phyloP scores from a whole-genome alignment of 2,113 vertebrate genomes.

The Brachyhypopomus gauderio region DNA sequence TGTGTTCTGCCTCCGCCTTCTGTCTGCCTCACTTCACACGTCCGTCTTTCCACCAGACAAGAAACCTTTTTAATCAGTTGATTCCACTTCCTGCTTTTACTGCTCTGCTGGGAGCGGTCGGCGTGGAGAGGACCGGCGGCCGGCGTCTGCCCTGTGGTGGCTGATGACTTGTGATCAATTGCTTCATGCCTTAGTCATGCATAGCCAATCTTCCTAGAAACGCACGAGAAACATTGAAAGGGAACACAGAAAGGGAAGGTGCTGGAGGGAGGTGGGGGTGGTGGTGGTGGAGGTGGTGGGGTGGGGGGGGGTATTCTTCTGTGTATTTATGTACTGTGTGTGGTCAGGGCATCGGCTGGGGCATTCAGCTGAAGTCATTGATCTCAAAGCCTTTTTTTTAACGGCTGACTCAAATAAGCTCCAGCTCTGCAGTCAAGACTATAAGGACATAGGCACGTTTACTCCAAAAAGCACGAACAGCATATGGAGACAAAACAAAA shows the following conservation, averaged over 20 bases:
- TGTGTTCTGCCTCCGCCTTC: conserved; percentile 37
- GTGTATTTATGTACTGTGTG: neutral
- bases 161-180: conserved; percentile 52
- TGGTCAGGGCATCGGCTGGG: neutral
- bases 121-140: conserved; percentile 10
- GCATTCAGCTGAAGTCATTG: conserved; percentile 20
- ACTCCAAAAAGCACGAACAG: conserved; percentile 39
- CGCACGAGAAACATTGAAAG: conserved; percentile 9
- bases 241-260: neutral
- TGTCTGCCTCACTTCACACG: conserved; percentile 37
- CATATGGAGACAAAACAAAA: neutral
- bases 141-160: conserved; percentile 28
- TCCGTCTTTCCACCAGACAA: conserved; percentile 51
- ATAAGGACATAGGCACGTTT: conserved; percentile 23
- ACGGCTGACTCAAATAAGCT: conserved; percentile 44
- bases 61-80: conserved; percentile 44
- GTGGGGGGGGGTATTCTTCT: neutral
- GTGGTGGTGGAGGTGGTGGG: too few relatives aligned
- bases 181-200: conserved; percentile 55
- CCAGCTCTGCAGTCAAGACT: conserved; percentile 53
- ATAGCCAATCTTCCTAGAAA: conserved; percentile 45
- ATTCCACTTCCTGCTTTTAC: conserved; percentile 48
- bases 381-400: conserved; percentile 8
- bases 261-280: neutral
- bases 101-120: conserved; percentile 32